Conservation (phyloP, 2,113 vertebrate genomes). For the Rhizomys pruinosus region DNA sequence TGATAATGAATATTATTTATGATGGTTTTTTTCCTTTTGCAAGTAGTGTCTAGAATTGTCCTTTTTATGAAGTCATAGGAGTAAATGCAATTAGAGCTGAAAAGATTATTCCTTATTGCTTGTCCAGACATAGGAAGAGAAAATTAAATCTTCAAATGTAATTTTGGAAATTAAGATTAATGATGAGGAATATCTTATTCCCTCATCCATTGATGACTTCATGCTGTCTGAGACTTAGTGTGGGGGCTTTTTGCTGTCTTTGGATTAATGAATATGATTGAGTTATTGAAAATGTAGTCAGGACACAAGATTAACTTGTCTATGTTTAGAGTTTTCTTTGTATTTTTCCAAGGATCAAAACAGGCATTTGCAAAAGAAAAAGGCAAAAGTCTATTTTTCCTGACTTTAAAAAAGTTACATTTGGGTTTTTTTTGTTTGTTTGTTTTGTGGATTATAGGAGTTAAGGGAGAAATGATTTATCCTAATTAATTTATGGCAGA, state of each 20-base stretch:
- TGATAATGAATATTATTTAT: slow-evolving; percentile 58
- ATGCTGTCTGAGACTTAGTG: slow-evolving; percentile 68
- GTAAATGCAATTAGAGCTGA: slow-evolving; percentile 75
- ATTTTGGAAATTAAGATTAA: slow-evolving; percentile 84
- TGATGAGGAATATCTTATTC: slow-evolving; percentile 71
- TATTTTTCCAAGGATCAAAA: slow-evolving; percentile 52
- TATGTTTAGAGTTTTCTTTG: slow-evolving; percentile 44
- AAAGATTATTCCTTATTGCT: slow-evolving; percentile 77
- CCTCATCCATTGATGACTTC: slow-evolving; percentile 72
- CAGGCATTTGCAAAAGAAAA: not conserved
- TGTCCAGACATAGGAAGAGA: slow-evolving; percentile 75
- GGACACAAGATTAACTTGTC: slow-evolving; percentile 51
- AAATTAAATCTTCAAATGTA: slow-evolving; percentile 77
- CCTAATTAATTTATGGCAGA: slow-evolving; percentile 68
- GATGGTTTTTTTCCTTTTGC: slow-evolving; percentile 53
- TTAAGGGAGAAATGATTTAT: slow-evolving; percentile 72
- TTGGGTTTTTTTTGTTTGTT: too few relatives aligned
- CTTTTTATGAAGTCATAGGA: slow-evolving; percentile 65
- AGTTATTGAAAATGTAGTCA: slow-evolving; percentile 55
- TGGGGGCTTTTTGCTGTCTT: slow-evolving; percentile 60
- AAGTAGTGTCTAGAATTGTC: slow-evolving; percentile 51
- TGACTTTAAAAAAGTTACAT: slow-evolving; percentile 62
- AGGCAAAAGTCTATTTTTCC: not conserved
- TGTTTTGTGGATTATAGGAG: slow-evolving; percentile 69
- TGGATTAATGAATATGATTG: slow-evolving; percentile 35